These are phyloP conservation scores for Lepus townsendii DNA, from an alignment of 2,797 vertebrate genomes.

Conservation along the genomic window DNA sequence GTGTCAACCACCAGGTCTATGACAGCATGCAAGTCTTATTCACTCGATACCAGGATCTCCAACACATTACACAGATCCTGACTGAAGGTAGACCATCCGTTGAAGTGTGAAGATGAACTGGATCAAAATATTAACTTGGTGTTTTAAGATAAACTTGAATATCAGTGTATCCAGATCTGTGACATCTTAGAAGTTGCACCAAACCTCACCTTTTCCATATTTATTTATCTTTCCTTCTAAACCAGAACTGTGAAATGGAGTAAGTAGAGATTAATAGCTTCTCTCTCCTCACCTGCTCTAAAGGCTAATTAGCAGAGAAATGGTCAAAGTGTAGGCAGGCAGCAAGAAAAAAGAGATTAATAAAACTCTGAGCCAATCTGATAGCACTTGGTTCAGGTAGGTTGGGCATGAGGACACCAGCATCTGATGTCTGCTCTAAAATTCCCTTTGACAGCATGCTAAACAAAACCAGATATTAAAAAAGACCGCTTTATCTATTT, in stretches of 20 bases:
- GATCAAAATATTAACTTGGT: constrained; percentile 17
- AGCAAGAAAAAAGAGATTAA: constrained; percentile 51
- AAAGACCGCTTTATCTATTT: not conserved
- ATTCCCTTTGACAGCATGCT: constrained; percentile 33
- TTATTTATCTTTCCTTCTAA: constrained; percentile 27
- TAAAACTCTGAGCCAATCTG: constrained; percentile 9
- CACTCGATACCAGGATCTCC: not conserved
- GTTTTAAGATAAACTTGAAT: constrained; percentile 14
- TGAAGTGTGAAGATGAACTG: not conserved
- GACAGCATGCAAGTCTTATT: not conserved
- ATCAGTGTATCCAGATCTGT: not conserved
- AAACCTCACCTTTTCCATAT: not conserved
- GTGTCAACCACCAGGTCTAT: not conserved
- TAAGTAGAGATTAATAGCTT: constrained; percentile 36
- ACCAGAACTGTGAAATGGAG: not conserved
- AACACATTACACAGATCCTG: not conserved
- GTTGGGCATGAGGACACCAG: not conserved
- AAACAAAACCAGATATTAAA: not conserved
- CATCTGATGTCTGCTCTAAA: constrained; percentile 4
- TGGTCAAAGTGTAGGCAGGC: constrained; percentile 23
- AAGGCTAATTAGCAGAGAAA: constrained; percentile 50
- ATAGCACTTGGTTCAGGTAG: not conserved
- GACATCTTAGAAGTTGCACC: not conserved
- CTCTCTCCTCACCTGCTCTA: not conserved
- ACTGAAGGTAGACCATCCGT: not conserved